Percentiles rank a stretch among this genome's conserved stretches.
Conservation (phyloP, 2,888 invertebrate genomes). For the Tipula vernalis region DNA sequence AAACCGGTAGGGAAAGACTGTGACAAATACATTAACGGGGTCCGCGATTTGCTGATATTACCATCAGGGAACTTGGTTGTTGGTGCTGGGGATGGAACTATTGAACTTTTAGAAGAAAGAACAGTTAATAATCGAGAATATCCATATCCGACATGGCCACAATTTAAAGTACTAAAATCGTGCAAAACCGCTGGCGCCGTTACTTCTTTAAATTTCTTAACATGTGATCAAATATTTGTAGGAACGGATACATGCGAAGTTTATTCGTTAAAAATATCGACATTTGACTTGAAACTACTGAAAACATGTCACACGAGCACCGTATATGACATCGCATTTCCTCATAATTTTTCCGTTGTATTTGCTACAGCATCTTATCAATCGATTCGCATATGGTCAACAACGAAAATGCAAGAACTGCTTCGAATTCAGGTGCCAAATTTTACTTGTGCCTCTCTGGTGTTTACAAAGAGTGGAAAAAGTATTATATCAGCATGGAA, state of each 20-base stretch:
- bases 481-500: slow-evolving; percentile 75
- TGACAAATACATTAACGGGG: slow-evolving; percentile 34
- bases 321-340: slow-evolving; percentile 73
- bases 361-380: slow-evolving; percentile 80
- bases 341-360: slow-evolving; percentile 64
- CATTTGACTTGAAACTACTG: slow-evolving; percentile 54
- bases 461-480: slow-evolving; percentile 67
- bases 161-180: slow-evolving; percentile 40
- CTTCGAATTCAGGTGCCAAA: slow-evolving; percentile 77
- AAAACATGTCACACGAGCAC: slow-evolving; percentile 72
- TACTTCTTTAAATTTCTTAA: slow-evolving; percentile 56
- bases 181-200: slow-evolving; percentile 52
- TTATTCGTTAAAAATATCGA: slow-evolving; percentile 55
- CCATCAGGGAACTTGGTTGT: slow-evolving; percentile 51
- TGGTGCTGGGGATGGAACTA: slow-evolving; percentile 74
- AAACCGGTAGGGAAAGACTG: slow-evolving; percentile 33
- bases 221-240: slow-evolving; percentile 49
- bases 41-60: slow-evolving; percentile 50
- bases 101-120: slow-evolving; percentile 57
- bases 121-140: slow-evolving; percentile 34
- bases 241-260: slow-evolving; percentile 73
- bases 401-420: slow-evolving; percentile 61
- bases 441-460: slow-evolving; percentile 67
- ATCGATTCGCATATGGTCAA: slow-evolving; percentile 78
- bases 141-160: slow-evolving; percentile 42